These are phyloP conservation scores for Ceyx melanurus DNA, from an alignment of 2,113 vertebrate genomes.

Conservation along the genomic window DNA sequence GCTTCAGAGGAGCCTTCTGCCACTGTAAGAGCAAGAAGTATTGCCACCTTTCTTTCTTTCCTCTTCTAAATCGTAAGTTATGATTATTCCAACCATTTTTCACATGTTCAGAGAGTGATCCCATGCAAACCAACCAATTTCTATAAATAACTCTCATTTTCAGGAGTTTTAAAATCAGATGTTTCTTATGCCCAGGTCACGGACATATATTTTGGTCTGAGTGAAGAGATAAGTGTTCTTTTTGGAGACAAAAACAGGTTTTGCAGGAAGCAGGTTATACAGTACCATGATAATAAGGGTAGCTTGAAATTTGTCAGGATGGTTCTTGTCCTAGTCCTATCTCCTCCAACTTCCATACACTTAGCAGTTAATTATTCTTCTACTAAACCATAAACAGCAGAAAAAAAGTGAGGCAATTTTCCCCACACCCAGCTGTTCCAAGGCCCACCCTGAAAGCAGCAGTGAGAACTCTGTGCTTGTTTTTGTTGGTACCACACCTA, in stretches of 20 bases:
- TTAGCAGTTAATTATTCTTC: neutral
- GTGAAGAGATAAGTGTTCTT: neutral
- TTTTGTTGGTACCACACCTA: neutral
- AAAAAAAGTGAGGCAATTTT: neutral
- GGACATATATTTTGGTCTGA: neutral
- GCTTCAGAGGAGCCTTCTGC: neutral
- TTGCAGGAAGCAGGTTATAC: neutral
- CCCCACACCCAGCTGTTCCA: neutral
- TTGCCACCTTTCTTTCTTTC: neutral
- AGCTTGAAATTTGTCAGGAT: neutral
- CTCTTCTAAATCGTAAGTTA: neutral
- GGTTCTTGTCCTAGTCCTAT: neutral
- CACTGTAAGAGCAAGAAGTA: neutral
- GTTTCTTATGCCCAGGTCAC: neutral
- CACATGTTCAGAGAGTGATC: neutral
- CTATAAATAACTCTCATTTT: neutral
- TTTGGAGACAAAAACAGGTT: neutral
- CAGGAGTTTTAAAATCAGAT: neutral
- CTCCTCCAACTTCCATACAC: neutral
- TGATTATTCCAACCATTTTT: neutral
- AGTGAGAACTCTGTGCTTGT: neutral
- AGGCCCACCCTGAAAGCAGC: neutral
- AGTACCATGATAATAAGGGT: neutral
- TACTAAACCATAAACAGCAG: neutral
- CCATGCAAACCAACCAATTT: neutral